A percentile compares a stretch with the other conserved stretches of the same genome.
Conservation (phyloP, 2,113 vertebrate genomes). For the Labeo rohita region DNA sequence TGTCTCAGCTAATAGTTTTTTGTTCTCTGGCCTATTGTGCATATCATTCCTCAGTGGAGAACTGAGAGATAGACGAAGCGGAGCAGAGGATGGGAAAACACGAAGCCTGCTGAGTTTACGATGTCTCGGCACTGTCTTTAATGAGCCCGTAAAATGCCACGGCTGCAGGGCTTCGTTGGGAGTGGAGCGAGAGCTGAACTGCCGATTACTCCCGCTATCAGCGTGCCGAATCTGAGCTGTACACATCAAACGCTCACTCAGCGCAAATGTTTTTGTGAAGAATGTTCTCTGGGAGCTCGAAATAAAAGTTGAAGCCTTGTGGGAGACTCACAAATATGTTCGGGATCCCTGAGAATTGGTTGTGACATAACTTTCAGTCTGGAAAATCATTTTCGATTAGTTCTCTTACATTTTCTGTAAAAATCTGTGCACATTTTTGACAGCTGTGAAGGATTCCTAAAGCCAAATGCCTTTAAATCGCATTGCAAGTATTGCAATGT, state of each 20-base stretch:
- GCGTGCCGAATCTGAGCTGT: slow-evolving; percentile 47
- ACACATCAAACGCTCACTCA: slow-evolving; percentile 45
- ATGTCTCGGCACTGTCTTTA: slow-evolving; percentile 46
- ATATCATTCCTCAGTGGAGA: slow-evolving; percentile 48
- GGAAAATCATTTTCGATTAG: not conserved
- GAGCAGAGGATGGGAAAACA: slow-evolving; percentile 43
- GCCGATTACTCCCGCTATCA: slow-evolving; percentile 61
- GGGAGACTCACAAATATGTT: slow-evolving; percentile 37
- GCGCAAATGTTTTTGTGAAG: slow-evolving; percentile 27
- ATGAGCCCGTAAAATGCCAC: slow-evolving; percentile 41
- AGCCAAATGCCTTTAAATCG: not conserved
- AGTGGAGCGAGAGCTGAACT: slow-evolving; percentile 19
- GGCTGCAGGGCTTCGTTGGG: slow-evolving; percentile 50
- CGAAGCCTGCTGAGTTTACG: slow-evolving; percentile 31
- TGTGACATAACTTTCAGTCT: not conserved
- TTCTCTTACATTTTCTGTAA: not conserved
- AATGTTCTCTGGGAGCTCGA: slow-evolving; percentile 38
- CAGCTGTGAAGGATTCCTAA: not conserved
- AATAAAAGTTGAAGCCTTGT: slow-evolving; percentile 42
- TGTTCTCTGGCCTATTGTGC: slow-evolving; percentile 32
- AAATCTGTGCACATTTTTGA: not conserved
- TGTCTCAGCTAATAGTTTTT: slow-evolving; percentile 24
- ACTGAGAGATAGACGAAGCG: slow-evolving; percentile 23
- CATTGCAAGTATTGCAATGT: slow-evolving; percentile 6
- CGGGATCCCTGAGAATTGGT: slow-evolving; percentile 29